Evolutionary conservation across 2,797 vertebrate genomes (phyloP).

Genomic region (Valencia hispanica): DNA sequence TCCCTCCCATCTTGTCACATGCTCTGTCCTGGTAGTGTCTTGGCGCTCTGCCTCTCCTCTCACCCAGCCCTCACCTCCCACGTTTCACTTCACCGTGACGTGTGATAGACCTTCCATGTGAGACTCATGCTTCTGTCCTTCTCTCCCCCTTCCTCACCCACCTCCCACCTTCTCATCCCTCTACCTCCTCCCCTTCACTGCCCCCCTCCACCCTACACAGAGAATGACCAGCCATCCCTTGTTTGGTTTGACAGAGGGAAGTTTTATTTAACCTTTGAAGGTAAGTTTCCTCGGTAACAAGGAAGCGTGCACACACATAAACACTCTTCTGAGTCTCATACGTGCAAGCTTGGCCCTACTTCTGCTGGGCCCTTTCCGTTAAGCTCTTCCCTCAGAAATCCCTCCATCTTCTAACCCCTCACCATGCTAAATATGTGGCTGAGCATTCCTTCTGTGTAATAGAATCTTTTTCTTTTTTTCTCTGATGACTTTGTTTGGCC

Average conservation of each 20-base stretch:
- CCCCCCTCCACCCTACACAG: slow-evolving; percentile 90
- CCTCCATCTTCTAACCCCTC: slow-evolving; percentile 42
- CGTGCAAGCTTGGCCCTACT: slow-evolving; percentile 62
- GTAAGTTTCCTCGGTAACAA: slow-evolving; percentile 88
- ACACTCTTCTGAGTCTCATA: slow-evolving; percentile 65
- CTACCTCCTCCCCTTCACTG: slow-evolving; percentile 77
- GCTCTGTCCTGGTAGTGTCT: slow-evolving; percentile 34
- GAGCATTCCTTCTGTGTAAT: slow-evolving; percentile 32
- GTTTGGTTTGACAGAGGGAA: slow-evolving; percentile 99
- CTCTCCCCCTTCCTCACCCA: slow-evolving; percentile 89
- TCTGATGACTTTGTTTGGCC: slow-evolving; percentile 44
- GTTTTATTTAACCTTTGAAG: slow-evolving; percentile 99
- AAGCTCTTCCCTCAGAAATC: slow-evolving; percentile 25
- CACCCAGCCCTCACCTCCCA: slow-evolving; percentile 63
- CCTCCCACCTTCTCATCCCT: slow-evolving; percentile 63
- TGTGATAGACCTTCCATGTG: slow-evolving; percentile 88
- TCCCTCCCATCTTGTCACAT: slow-evolving; percentile 34
- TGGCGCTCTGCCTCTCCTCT: slow-evolving; percentile 27
- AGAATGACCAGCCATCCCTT: slow-evolving; percentile 99
- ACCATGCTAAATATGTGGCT: slow-evolving; percentile 47
- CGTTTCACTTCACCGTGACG: slow-evolving; percentile 72
- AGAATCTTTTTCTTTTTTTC: slow-evolving; percentile 34
- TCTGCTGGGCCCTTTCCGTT: slow-evolving; percentile 37
- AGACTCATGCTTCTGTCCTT: slow-evolving; percentile 90
- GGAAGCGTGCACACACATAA: slow-evolving; percentile 68